Base-by-base conservation (phyloP, 2,797 vertebrate species). In the Neostethus bicornis region DNA sequence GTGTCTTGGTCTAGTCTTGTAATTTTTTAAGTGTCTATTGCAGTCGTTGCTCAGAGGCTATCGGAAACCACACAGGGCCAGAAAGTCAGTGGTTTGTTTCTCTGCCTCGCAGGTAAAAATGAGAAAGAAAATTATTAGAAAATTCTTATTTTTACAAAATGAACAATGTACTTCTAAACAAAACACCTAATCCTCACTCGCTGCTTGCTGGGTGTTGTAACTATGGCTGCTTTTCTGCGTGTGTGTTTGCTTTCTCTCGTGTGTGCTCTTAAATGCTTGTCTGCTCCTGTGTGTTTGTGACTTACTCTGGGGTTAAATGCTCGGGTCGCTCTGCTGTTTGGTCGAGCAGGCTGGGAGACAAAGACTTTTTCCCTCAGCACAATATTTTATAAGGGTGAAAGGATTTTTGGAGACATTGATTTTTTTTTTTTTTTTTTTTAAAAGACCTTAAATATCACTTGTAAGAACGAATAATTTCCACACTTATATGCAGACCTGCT, bases 401-500 rank as follows among this genome's bases (percentile, higher is more conserved):
- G 38, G 31, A 56, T 75, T 75, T 45, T 68, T 70, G 52, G 71
- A 68, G 61, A 68, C 66, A 66, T 9, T 73, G 57, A 39, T 76
- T 74, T 66, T 28, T 37, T 23, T 51, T 17, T 29, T 29, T 25
- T 54, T 17, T 28, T 34, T 34, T 35, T 44, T 64, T n/a, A n/a
- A n/a, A 51, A 65, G 43, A 69, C 6, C n/a, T 23, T 46, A 37
- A 63, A 46, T 51, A 55, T 44, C 59, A 73, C 59, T 60, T 69
- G 50, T 61, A 64, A 62, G 60, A 58, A 44, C 35, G 39, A 55
- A 75, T 66, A 76, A 77, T 85, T 84, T 86, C 60, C 64, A 70
- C 81, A 72, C 77, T 67, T 75, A 70, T 46, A 75, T 63, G 61
- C 54, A 65, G 71, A 79, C 71, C 78, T 79, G 70, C 59, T 77